Conservation (phyloP, 1,140 invertebrate genomes). For the Macrosteles quadrilineatus region DNA sequence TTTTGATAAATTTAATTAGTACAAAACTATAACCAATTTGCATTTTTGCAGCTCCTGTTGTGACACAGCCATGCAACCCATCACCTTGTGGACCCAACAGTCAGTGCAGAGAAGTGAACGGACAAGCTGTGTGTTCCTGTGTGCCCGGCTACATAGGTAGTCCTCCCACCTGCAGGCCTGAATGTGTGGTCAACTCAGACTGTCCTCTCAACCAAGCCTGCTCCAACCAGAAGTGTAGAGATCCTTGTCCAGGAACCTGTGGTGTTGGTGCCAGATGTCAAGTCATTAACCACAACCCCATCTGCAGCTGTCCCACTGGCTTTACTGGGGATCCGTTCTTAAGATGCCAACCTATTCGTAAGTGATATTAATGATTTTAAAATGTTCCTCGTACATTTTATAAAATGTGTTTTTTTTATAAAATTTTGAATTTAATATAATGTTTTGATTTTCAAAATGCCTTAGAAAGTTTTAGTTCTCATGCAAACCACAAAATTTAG, state of each 20-base stretch:
- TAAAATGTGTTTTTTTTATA: too few species aligned
- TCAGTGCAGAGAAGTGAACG: conserved; percentile 54
- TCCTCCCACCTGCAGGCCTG: conserved; percentile 57
- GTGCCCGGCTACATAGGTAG: conserved; percentile 53
- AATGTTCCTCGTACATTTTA: too few species aligned
- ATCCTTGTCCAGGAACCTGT: conserved; percentile 57
- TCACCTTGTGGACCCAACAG: conserved; percentile 60
- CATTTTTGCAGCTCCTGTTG: conserved; percentile 31
- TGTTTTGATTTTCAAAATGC: too few species aligned
- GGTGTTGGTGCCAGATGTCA: conserved; percentile 54
- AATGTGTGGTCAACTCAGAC: conserved; percentile 54
- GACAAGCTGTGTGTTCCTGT: conserved; percentile 56
- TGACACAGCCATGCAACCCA: conserved; percentile 51
- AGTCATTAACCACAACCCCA: conserved; percentile 60
- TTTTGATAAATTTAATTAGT: too few species aligned
- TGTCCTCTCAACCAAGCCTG: conserved; percentile 54
- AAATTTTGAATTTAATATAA: too few species aligned
- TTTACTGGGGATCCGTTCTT: conserved; percentile 58
- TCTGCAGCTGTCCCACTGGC: conserved; percentile 55
- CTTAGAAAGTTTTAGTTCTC: too few species aligned
- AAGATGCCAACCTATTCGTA: conserved; percentile 49
- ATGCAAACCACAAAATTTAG: too few species aligned
- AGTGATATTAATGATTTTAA: too few species aligned
- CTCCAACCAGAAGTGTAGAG: conserved; percentile 54
- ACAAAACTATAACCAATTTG: too few species aligned